Conservation (phyloP, 2,888 invertebrate species). For the Minunthozetes semirufus region DNA sequence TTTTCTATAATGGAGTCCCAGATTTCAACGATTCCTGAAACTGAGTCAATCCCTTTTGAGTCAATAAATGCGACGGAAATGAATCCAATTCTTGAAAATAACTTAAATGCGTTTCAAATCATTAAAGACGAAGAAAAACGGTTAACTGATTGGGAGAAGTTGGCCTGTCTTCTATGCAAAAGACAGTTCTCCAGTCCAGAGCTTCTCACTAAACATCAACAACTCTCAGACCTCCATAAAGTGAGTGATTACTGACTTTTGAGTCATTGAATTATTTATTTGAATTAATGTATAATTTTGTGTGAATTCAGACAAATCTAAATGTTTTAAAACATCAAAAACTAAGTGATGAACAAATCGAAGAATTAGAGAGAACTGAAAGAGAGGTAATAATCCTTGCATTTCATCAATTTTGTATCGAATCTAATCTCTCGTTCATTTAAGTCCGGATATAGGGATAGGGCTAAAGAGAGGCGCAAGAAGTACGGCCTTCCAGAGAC, state of each 20-base stretch:
- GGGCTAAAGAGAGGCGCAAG: conserved; percentile 88
- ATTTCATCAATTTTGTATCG: background rate
- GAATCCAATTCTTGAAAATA: background rate
- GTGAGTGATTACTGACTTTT: too few species aligned
- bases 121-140: conserved; percentile 44
- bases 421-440: background rate
- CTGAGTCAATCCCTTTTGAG: background rate
- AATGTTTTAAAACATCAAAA: conserved; percentile 21
- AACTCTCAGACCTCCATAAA: conserved; percentile 87
- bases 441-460: conserved; percentile 66
- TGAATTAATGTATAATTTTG: too few species aligned
- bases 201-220: conserved; percentile 76
- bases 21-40: conserved; percentile 46
- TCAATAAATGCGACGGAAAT: background rate
- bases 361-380: conserved; percentile 41
- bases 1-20: conserved; percentile 67
- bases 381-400: conserved; percentile 27
- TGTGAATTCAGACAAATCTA: conserved; percentile 31
- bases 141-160: conserved; percentile 69
- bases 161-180: conserved; percentile 90
- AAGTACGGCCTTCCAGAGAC: conserved; percentile 86
- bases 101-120: conserved; percentile 10
- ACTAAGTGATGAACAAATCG: conserved; percentile 39
- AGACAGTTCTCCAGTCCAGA: conserved; percentile 85
- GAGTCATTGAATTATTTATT: conserved; percentile 8